phyloP scores from a whole-genome alignment of 1,140 invertebrate genomes.

The Myzus persicae region DNA sequence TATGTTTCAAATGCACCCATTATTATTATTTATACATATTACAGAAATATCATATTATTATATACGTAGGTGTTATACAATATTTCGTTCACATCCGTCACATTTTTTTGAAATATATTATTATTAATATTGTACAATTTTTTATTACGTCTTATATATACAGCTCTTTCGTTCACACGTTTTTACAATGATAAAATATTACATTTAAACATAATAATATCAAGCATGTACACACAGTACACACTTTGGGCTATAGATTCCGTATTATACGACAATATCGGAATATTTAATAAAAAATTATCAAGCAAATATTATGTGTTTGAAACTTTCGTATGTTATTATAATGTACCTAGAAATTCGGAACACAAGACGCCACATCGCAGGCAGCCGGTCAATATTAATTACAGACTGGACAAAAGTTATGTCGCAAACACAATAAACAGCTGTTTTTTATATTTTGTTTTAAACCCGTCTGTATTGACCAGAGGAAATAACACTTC shows the following conservation, averaged over 20 bases:
- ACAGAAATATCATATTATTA: background rate
- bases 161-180: background rate
- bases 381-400: background rate
- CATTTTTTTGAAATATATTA: background rate
- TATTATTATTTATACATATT: slow-evolving; percentile 26
- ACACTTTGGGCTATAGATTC: background rate
- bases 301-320: background rate
- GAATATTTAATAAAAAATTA: background rate
- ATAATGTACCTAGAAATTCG: background rate
- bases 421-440: background rate
- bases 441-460: background rate
- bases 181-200: background rate
- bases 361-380: background rate
- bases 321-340: background rate
- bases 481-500: background rate
- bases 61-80: background rate
- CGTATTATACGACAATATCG: background rate
- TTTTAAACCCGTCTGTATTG: background rate
- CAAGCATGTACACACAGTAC: background rate
- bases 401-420: background rate
- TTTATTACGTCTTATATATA: background rate
- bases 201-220: background rate
- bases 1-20: background rate
- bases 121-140: background rate
- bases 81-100: background rate